Percentiles rank a stretch among this genome's conserved stretches.
phyloP scores from a whole-genome alignment of 2,113 vertebrate species.

The Myotis davidii region DNA sequence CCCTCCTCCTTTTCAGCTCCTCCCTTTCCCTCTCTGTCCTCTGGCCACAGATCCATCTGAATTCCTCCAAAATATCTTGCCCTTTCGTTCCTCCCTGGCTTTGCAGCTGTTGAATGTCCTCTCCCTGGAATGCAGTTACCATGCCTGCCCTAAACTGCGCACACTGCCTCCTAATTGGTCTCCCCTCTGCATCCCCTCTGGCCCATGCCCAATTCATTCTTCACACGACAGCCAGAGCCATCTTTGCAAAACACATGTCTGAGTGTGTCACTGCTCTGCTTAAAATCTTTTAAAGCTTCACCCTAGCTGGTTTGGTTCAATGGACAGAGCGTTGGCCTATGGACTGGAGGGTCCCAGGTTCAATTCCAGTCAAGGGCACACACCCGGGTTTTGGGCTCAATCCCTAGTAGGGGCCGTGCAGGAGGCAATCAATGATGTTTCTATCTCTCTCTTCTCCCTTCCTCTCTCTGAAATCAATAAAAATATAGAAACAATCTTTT shows the following conservation, averaged over 20 bases:
- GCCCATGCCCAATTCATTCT: neutral
- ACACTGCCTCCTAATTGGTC: neutral
- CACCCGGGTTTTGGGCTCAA: too few relatives aligned
- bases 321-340: too few relatives aligned
- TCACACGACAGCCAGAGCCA: neutral
- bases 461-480: too few relatives aligned
- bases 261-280: neutral
- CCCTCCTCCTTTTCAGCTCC: neutral
- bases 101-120: neutral
- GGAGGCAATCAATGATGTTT: too few relatives aligned
- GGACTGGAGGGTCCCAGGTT: too few relatives aligned
- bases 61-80: neutral
- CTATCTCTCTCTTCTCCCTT: too few relatives aligned
- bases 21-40: neutral
- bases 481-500: neutral
- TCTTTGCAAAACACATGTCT: neutral
- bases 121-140: conserved; percentile 17
- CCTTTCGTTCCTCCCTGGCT: conserved; percentile 17
- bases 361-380: too few relatives aligned
- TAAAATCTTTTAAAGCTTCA: neutral
- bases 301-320: too few relatives aligned
- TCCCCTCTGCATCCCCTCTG: neutral
- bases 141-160: neutral
- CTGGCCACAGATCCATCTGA: neutral
- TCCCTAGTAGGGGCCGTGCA: too few relatives aligned